Base-by-base conservation (phyloP, 1,140 invertebrate genomes). In the Drosophila pandora region DNA sequence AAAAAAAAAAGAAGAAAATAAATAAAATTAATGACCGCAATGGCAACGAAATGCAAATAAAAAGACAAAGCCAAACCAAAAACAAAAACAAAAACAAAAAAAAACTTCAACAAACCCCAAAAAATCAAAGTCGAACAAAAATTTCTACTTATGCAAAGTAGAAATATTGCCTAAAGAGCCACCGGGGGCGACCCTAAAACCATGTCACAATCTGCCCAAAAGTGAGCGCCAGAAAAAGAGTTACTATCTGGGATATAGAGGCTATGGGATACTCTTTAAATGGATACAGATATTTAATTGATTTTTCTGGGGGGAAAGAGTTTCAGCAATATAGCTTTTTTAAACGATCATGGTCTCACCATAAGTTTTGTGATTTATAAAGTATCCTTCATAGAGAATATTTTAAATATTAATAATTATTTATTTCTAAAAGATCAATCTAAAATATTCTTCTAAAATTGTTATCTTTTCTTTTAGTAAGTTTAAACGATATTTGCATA, bases 61-160 rank as follows among this genome's bases (percentile, higher is more conserved):
- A 81, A 58, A 58, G 71, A 22, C 12, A 30, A 50, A 71, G 68
- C 21, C 21, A 37, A 49, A 52, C 32, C 32, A 65, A 75, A 76
- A 70, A 43, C 28, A 47, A 76, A 75, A 32, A 13, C 12, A 53
- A 65, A 43, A 37, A 2, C 3, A 37, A 37, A 37, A 37, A 37
- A 37, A 37, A 37, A 37, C 34, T 12, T 50, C 34, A 69, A 60
- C 65, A 72, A 65, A 55, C 60, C 58, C 50, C 34, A 37, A 37
- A 30, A 65, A 41, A 55, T 43, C 49, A 39, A 48, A 56, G 52
- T 59, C 49, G 28, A 67, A 74, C 72, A 60, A 76, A 87, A 71
- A 81, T 89, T 89, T 89, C 85, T 89, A 89, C 76, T 89, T 89
- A 89, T 89, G 85, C 85, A 89, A 89, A 89, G 85, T 83, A 89